These are phyloP conservation scores for Dryoscopus gambensis DNA, from an alignment of 2,113 vertebrate genomes.

Conservation along the genomic window DNA sequence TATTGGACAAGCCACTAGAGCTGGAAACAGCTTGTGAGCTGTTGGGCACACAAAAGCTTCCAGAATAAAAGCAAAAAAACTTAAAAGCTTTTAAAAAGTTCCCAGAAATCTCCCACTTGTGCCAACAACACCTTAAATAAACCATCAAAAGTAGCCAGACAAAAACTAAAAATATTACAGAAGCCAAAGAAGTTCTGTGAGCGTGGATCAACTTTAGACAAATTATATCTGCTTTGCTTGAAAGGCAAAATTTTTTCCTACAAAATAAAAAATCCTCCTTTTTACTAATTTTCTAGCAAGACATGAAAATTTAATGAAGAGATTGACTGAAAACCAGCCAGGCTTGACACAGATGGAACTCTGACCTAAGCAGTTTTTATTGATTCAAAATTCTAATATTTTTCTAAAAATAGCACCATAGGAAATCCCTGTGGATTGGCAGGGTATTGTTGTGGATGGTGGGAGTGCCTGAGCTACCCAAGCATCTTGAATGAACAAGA, in stretches of 20 bases:
- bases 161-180: neutral
- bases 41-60: neutral
- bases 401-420: neutral
- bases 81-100: slow-evolving; percentile 11
- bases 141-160: neutral
- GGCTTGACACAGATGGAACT: neutral
- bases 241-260: neutral
- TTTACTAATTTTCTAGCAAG: neutral
- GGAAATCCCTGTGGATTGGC: neutral
- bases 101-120: neutral
- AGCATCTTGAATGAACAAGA: neutral
- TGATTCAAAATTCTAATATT: neutral
- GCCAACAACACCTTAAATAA: slow-evolving; percentile 34
- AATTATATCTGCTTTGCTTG: neutral
- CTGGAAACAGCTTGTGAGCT: slow-evolving; percentile 16
- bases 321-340: neutral
- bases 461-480: neutral
- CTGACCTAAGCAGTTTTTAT: neutral
- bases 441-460: neutral
- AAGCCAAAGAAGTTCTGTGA: neutral
- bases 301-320: neutral
- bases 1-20: slow-evolving; percentile 1
- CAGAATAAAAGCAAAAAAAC: neutral
- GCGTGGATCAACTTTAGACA: neutral
- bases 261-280: neutral